These are phyloP conservation scores for Zoanthus sociatus DNA, from an alignment of 92 coral and sea anemone species.

Conservation along the genomic window DNA sequence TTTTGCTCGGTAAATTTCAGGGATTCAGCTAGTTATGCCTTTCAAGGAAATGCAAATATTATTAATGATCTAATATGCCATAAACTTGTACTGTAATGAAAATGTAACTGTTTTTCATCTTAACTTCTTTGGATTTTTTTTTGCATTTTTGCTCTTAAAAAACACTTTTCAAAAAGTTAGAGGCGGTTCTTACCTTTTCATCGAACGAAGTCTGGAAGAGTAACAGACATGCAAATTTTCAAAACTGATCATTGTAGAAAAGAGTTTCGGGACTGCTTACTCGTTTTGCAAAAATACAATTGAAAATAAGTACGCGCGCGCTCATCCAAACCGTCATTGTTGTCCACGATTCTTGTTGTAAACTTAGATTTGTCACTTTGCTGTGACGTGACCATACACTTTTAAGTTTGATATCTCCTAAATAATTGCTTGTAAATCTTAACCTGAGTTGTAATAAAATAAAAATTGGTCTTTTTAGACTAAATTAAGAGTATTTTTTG, in stretches of 20 bases:
- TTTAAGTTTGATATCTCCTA: too few relatives aligned
- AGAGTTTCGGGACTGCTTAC: not conserved
- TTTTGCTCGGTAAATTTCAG: too few relatives aligned
- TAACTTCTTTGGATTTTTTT: not conserved
- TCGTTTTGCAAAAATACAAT: not conserved
- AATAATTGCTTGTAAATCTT: not conserved
- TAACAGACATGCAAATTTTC: not conserved
- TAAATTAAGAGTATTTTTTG: too few relatives aligned
- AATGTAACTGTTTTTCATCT: not conserved
- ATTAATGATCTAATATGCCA: too few relatives aligned
- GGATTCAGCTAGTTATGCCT: too few relatives aligned
- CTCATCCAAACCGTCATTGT: conserved; percentile 4
- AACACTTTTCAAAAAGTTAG: not conserved
- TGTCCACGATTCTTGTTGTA: conserved; percentile 7
- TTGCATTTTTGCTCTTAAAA: not conserved
- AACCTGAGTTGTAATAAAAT: too few relatives aligned
- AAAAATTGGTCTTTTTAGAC: too few relatives aligned
- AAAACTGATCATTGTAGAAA: conserved; percentile 10
- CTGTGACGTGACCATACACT: not conserved
- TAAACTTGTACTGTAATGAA: not conserved
- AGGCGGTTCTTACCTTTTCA: conserved; percentile 1
- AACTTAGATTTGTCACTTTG: not conserved
- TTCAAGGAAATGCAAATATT: too few relatives aligned
- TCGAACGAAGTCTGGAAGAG: conserved; percentile 8
- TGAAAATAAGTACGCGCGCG: conserved; percentile 8